Evolutionary conservation across 2,888 invertebrate genomes (phyloP), one percentile per base, ranked within the genome.

Genomic region (Microctonus aethiopoides): DNA sequence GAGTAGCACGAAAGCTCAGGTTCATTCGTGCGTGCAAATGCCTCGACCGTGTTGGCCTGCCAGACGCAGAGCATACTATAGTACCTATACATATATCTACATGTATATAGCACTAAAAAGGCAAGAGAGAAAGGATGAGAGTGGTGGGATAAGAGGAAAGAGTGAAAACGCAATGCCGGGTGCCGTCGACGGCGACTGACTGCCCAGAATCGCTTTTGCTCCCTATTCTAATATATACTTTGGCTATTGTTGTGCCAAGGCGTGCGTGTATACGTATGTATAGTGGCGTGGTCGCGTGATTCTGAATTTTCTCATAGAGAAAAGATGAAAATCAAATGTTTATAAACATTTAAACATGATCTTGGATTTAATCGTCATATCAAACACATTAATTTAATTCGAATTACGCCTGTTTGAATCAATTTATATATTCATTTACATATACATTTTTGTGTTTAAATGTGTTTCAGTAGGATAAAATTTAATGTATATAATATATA

Each of bases 11-110:
- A 36, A 69, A 69, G 59, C 64, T 69, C 59, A 64, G 64, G 69
- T 64, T 69, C 64, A 64, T 63, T 69, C 69, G 69, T 69, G 69
- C 69, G 64, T 69, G 64, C 59, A 69, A 69, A 69, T 64, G 62
- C 64, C 69, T 69, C 57, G 69, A 59, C 64, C 46, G 59, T 59
- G 64, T 64, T 69, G 64, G 69, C 69, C 69, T 69, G 69, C 69
- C 69, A 69, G 69, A 59, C 34, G 59, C 69, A 69, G 68, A 41
- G 20, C 24, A 34, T 16, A 56, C n/a, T 5, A 13, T 22, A 20
- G 13, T 22, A 26, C 26, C 24, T n/a, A n/a, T n/a, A n/a, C n/a
- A n/a, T n/a, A n/a, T n/a, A n/a, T n/a, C n/a, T n/a, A n/a, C n/a
- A n/a, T n/a, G n/a, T n/a, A n/a, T n/a, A n/a, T n/a, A n/a, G n/a